Evolutionary conservation across 2,113 vertebrate species (phyloP).

Genomic region (Myotis yumanensis): DNA sequence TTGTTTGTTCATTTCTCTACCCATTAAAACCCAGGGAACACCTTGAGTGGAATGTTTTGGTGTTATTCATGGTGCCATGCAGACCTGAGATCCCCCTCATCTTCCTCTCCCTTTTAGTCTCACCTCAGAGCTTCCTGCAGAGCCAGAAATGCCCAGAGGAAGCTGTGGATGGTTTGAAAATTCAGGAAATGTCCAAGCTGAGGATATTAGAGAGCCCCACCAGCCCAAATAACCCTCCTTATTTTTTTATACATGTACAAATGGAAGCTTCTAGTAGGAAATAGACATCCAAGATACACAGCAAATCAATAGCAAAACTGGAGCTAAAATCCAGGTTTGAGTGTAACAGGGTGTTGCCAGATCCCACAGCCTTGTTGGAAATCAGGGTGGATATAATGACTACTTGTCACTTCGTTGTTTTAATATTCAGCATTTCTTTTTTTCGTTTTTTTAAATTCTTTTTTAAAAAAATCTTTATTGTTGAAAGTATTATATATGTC

Average conservation of each 20-base stretch:
- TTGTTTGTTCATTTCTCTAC: not conserved
- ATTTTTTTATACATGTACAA: not conserved
- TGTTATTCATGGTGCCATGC: not conserved
- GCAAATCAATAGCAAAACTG: not conserved
- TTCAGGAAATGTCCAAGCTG: not conserved
- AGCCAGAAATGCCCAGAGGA: not conserved
- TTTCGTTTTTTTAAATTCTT: not conserved
- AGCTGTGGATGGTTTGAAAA: not conserved
- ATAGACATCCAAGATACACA: not conserved
- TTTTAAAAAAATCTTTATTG: too few species aligned
- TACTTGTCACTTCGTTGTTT: not conserved
- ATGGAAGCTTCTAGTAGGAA: not conserved
- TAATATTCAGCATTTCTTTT: not conserved
- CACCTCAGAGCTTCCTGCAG: not conserved
- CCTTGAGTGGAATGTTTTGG: not conserved
- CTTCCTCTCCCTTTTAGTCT: not conserved
- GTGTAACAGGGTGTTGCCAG: not conserved
- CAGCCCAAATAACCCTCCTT: not conserved
- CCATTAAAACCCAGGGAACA: not conserved
- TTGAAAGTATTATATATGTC: too few species aligned
- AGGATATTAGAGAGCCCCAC: not conserved
- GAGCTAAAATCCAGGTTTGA: not conserved
- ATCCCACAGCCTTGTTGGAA: not conserved
- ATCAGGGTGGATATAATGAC: not conserved
- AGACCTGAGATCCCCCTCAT: not conserved